A percentile compares a stretch with the other conserved stretches of the same genome.
Evolutionary conservation across 1,140 invertebrate species (phyloP).

Genomic region (Sycophaga agraensis): DNA sequence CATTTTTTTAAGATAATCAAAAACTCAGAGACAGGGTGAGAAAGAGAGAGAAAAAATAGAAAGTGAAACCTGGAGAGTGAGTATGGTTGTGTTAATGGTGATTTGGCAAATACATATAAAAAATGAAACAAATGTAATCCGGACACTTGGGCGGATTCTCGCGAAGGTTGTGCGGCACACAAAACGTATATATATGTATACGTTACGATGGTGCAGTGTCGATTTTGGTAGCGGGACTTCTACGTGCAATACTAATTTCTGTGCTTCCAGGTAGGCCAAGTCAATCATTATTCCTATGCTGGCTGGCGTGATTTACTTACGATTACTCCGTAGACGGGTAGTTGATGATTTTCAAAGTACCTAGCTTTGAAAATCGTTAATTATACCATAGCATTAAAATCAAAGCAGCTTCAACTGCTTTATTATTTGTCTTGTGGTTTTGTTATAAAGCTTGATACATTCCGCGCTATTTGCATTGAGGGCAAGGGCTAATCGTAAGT

Average conservation of each 20-base stretch:
- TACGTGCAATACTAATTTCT: slow-evolving; percentile 61
- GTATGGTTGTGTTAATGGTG: slow-evolving; percentile 41
- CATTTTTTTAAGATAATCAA: background rate
- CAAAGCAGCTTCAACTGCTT: no score
- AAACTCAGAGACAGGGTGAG: background rate
- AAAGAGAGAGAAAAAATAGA: slow-evolving; percentile 15
- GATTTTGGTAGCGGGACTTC: slow-evolving; percentile 58
- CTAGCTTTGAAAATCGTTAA: no score
- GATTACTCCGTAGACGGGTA: no score
- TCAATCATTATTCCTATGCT: slow-evolving; percentile 56
- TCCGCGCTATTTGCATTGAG: no score
- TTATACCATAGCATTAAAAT: no score
- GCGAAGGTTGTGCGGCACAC: slow-evolving; percentile 50
- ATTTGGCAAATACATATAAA: slow-evolving; percentile 49
- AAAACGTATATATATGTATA: slow-evolving; percentile 46
- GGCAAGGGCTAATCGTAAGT: slow-evolving; percentile 8
- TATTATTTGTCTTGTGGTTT: no score
- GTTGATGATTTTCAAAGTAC: no score
- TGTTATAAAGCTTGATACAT: no score
- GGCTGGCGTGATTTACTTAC: slow-evolving; percentile 23
- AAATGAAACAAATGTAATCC: slow-evolving; percentile 3
- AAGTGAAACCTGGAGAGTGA: background rate
- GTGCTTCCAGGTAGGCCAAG: slow-evolving; percentile 61
- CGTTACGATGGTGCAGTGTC: slow-evolving; percentile 59
- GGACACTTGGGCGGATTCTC: slow-evolving; percentile 24